Conservation (phyloP, 2,113 vertebrate genomes). For the Nerophis lumbriciformis region DNA sequence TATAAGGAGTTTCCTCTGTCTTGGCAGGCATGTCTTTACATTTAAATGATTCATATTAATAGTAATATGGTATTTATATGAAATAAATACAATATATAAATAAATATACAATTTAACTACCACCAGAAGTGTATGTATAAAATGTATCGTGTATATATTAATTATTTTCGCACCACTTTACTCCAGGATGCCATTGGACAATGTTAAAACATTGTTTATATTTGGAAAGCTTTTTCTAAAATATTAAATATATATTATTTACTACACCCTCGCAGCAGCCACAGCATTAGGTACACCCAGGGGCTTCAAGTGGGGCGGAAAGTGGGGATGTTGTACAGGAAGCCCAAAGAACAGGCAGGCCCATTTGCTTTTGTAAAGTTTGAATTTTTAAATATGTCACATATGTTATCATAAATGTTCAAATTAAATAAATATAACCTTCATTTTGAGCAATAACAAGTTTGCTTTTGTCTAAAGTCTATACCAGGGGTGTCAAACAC, state of each 20-base stretch:
- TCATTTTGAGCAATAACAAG: no score
- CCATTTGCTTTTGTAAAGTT: no score
- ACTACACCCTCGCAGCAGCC: not conserved
- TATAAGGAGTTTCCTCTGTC: slow-evolving; percentile 33
- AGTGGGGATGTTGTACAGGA: no score
- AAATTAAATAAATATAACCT: no score
- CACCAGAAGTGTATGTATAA: not conserved
- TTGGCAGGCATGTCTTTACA: slow-evolving; percentile 14
- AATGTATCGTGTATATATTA: not conserved
- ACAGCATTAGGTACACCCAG: not conserved
- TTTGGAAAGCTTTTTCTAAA: not conserved
- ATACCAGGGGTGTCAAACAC: no score
- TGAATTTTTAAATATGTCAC: no score
- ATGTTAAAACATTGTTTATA: not conserved
- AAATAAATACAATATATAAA: not conserved
- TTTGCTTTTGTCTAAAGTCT: no score
- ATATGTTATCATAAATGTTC: no score
- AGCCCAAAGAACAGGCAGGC: no score
- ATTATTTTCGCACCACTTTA: not conserved
- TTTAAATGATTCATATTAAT: not conserved
- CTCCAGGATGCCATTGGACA: not conserved
- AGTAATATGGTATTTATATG: not conserved
- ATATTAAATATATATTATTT: not conserved
- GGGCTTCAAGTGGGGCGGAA: no score
- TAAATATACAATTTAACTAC: not conserved